Evolutionary conservation across 23 tunicate genomes (phyloP).

Genomic region (Trididemnum nubilum): DNA sequence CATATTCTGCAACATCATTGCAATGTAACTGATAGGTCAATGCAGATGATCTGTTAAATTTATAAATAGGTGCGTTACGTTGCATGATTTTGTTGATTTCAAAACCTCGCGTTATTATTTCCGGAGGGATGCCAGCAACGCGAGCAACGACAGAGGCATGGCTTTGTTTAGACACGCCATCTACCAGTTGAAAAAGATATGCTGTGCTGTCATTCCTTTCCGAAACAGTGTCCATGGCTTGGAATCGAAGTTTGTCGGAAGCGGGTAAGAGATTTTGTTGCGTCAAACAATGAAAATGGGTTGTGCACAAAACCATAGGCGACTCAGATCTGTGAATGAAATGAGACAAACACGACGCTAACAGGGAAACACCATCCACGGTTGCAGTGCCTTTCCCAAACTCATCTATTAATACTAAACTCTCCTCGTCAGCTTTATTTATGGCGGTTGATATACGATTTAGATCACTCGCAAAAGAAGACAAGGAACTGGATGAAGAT

Average conservation of each 20-base stretch:
- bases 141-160: constrained; percentile 66
- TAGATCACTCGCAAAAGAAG: constrained; percentile 75
- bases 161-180: constrained; percentile 56
- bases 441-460: constrained; percentile 52
- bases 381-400: constrained; percentile 96
- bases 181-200: constrained; percentile 63
- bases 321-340: constrained; percentile 41
- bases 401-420: constrained; percentile 79
- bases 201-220: constrained; percentile 34
- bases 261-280: constrained; percentile 54
- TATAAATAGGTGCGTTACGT: constrained; percentile 56
- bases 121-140: constrained; percentile 62
- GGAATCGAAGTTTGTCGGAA: constrained; percentile 27
- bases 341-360: constrained; percentile 52
- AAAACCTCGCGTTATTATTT: constrained; percentile 61
- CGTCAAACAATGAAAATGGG: constrained; percentile 69
- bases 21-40: constrained; percentile 51
- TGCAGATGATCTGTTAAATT: constrained; percentile 55
- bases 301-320: constrained; percentile 69
- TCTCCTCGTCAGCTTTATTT: constrained; percentile 21
- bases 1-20: constrained; percentile 38
- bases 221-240: constrained; percentile 65
- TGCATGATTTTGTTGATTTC: constrained; percentile 65
- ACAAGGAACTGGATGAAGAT: constrained; percentile 65
- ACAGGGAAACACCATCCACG: constrained; percentile 69